phyloP scores from a whole-genome alignment of 2,888 invertebrate genomes.

The Lamellibrachia columna region DNA sequence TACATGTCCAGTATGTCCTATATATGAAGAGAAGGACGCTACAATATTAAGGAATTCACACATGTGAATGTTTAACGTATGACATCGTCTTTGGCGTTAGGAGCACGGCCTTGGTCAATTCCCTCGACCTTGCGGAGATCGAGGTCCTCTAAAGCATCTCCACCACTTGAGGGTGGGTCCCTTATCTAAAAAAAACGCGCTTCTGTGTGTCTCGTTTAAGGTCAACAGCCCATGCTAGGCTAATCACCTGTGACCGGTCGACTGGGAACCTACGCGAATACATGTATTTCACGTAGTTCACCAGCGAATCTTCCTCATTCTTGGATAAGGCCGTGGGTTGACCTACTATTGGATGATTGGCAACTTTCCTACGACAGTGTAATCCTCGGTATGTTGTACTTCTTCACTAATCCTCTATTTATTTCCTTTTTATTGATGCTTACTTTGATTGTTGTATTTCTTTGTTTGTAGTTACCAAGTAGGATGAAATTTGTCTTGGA shows the following conservation, averaged over 20 bases:
- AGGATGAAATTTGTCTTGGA: too few species aligned
- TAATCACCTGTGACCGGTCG: not conserved
- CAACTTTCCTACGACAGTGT: not conserved
- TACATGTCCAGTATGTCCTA: not conserved
- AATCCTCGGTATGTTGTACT: not conserved
- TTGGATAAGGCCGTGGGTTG: not conserved
- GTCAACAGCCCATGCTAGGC: not conserved
- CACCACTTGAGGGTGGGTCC: conserved; percentile 17
- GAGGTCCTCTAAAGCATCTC: not conserved
- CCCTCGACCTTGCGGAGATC: not conserved
- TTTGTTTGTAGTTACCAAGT: too few species aligned
- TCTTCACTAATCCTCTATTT: not conserved
- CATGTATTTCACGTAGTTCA: not conserved
- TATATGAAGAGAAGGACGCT: not conserved
- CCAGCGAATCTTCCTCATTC: not conserved
- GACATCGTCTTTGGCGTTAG: conserved; percentile 2
- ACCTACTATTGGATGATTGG: not conserved
- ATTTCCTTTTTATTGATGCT: too few species aligned
- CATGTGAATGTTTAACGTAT: too few species aligned
- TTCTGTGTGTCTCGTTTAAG: not conserved
- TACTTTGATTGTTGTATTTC: too few species aligned
- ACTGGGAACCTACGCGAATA: not conserved
- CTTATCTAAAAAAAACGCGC: not conserved
- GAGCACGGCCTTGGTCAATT: not conserved
- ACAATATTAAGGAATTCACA: too few species aligned